phyloP scores from a whole-genome alignment of 2,113 vertebrate genomes.

The Peromyscus polionotus region DNA sequence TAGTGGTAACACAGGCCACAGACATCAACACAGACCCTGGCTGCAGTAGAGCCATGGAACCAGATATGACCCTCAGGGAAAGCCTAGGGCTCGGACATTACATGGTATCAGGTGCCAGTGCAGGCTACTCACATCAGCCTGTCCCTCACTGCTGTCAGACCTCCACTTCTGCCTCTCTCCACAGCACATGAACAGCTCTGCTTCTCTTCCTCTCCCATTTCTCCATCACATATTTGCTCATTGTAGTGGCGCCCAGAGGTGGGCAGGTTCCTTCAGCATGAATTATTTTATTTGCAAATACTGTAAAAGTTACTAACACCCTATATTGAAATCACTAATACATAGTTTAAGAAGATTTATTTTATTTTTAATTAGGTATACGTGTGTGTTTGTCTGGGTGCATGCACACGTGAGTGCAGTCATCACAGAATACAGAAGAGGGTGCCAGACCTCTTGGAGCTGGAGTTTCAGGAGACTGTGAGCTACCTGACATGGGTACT shows the following conservation, averaged over 20 bases:
- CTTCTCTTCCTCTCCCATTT: not conserved
- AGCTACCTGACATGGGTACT: not conserved
- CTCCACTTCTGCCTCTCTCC: not conserved
- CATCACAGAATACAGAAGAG: not conserved
- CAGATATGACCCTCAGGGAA: not conserved
- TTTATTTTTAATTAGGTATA: not conserved
- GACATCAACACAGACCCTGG: not conserved
- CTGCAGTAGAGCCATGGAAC: not conserved
- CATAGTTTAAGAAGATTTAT: not conserved
- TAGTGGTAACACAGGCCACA: not conserved
- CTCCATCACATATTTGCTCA: not conserved
- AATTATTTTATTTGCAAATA: not conserved
- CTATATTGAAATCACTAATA: not conserved
- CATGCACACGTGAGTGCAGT: not conserved
- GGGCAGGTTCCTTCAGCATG: not conserved
- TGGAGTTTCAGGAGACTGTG: too few relatives aligned
- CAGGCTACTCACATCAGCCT: not conserved
- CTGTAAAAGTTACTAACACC: not conserved
- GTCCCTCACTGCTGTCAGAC: not conserved
- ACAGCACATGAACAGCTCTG: not conserved
- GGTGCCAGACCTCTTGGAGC: not conserved
- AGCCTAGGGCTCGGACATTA: not conserved
- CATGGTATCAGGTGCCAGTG: not conserved
- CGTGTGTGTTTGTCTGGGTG: not conserved
- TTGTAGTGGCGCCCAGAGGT: not conserved